A percentile compares a stretch with the other conserved stretches of the same genome.
phyloP scores from a whole-genome alignment of 2,113 vertebrate genomes.

The Balaeniceps rex region DNA sequence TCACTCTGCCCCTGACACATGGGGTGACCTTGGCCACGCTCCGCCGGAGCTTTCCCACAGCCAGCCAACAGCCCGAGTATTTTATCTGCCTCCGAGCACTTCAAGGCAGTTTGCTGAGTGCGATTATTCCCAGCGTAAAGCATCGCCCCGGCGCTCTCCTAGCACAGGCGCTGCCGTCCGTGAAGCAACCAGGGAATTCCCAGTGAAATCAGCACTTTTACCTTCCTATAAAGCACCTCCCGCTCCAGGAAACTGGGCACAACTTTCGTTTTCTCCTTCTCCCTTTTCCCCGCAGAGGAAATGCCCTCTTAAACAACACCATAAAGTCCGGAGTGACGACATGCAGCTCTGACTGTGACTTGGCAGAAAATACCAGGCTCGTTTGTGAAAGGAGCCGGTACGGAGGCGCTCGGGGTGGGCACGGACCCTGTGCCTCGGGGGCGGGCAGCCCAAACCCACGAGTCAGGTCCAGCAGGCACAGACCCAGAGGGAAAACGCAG shows the following conservation, averaged over 20 bases:
- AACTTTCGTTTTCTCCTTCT: not conserved
- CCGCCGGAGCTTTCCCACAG: rapidly evolving
- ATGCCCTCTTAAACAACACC: not conserved
- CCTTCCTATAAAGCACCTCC: not conserved
- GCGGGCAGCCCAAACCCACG: rapidly evolving
- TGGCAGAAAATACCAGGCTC: not conserved
- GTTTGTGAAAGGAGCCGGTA: not conserved
- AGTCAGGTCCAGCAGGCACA: not conserved
- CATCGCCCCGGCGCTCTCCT: not conserved
- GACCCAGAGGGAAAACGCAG: not conserved
- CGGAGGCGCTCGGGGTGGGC: not conserved
- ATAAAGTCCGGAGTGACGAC: not conserved
- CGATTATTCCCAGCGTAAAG: not conserved
- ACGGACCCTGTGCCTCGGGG: not conserved
- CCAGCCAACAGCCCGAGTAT: not conserved
- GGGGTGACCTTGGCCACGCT: rapidly evolving
- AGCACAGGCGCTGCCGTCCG: not conserved
- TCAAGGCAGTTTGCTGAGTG: not conserved
- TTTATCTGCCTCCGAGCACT: not conserved
- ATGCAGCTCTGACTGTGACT: not conserved
- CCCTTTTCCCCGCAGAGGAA: not conserved
- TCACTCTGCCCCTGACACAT: rapidly evolving
- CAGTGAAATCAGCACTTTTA: not conserved
- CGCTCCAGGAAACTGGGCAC: not conserved
- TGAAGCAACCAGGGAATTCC: not conserved